Evolutionary conservation across 2,888 invertebrate genomes (phyloP).

Genomic region (Elegia similella): DNA sequence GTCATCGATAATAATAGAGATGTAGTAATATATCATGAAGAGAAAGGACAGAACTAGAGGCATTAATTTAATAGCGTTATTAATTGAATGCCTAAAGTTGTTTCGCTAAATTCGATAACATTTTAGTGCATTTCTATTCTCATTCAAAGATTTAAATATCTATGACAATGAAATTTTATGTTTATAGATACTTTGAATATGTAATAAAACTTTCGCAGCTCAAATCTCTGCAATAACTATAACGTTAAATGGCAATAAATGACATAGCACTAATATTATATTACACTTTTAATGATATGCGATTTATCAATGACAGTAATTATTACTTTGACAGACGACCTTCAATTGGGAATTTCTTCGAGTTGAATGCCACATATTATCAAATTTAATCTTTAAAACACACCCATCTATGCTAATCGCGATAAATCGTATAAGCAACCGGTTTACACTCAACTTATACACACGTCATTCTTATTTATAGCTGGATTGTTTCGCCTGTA

Average conservation of each 20-base stretch:
- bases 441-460: not conserved
- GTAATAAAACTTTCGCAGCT: not conserved
- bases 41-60: not conserved
- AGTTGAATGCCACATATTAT: not conserved
- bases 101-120: too few species aligned
- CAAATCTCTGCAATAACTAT: not conserved
- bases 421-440: not conserved
- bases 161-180: too few species aligned
- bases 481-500: not conserved
- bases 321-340: not conserved
- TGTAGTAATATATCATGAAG: not conserved
- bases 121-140: too few species aligned
- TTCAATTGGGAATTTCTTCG: not conserved
- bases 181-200: not conserved
- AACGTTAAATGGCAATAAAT: not conserved
- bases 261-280: not conserved
- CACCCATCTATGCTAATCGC: not conserved
- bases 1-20: too few species aligned
- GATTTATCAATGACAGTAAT: not conserved
- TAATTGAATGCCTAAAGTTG: too few species aligned
- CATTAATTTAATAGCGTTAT: too few species aligned
- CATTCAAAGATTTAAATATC: too few species aligned
- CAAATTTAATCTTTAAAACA: not conserved
- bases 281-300: not conserved
- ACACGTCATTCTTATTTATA: not conserved